Evolutionary conservation across 2,797 vertebrate genomes (phyloP).

Genomic region (Hylomyscus alleni): DNA sequence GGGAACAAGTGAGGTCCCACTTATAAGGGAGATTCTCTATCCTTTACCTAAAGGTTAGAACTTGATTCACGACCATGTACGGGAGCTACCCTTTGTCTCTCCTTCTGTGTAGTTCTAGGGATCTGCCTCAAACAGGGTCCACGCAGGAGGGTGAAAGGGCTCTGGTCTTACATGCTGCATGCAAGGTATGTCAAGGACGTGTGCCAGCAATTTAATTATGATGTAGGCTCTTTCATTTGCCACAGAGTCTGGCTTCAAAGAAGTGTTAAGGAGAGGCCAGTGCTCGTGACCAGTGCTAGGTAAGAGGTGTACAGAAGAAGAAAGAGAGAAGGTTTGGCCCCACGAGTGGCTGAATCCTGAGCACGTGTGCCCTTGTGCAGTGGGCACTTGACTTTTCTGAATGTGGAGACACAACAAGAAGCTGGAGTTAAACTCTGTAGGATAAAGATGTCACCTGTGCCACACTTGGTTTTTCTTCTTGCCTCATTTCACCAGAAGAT

Average conservation of each 20-base stretch:
- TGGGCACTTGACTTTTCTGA: constrained; percentile 6
- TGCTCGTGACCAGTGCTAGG: neutral
- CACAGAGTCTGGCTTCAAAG: neutral
- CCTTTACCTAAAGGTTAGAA: constrained; percentile 32
- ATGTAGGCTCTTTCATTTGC: neutral
- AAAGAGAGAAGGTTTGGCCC: neutral
- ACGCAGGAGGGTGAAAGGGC: neutral
- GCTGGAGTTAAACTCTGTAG: neutral
- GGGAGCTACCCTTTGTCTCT: neutral
- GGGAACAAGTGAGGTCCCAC: neutral
- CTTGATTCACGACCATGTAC: neutral
- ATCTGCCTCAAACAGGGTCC: neutral
- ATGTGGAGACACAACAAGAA: neutral
- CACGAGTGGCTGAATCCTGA: neutral
- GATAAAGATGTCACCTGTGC: neutral
- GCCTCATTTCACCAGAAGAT: neutral
- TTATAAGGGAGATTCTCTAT: neutral
- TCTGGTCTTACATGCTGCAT: neutral
- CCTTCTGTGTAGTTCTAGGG: neutral
- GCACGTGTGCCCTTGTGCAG: neutral
- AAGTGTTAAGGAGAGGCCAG: neutral
- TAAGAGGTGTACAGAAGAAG: neutral
- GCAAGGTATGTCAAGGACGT: neutral
- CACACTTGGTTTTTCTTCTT: neutral
- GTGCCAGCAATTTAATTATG: neutral